Conservation (phyloP, 1,140 invertebrate genomes). For the Atta colombica region DNA sequence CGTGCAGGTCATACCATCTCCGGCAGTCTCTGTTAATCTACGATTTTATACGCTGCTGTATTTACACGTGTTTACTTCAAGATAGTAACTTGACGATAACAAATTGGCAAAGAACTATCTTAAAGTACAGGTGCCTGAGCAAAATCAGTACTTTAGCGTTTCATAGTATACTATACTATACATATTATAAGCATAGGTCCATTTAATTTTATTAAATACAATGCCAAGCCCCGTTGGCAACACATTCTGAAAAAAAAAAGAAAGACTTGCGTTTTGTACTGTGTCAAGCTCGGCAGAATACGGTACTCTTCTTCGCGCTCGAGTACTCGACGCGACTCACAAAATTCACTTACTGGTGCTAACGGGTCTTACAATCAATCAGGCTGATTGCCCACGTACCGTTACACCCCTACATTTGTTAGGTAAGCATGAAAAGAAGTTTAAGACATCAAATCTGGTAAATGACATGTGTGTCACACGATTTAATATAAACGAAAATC, state of each 20-base stretch:
- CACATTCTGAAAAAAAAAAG: conserved; percentile 28
- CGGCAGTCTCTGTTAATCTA: conserved; percentile 73
- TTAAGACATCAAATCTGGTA: conserved; percentile 67
- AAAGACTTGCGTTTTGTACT: conserved; percentile 72
- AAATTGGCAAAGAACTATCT: conserved; percentile 72
- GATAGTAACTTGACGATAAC: conserved; percentile 76
- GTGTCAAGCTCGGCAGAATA: conserved; percentile 54
- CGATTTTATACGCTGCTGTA: conserved; percentile 75
- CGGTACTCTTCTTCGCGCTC: conserved; percentile 59
- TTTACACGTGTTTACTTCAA: conserved; percentile 78
- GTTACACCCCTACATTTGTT: conserved; percentile 76
- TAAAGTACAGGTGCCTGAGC: conserved; percentile 77
- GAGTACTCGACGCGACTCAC: conserved; percentile 66
- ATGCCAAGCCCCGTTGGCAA: conserved; percentile 76
- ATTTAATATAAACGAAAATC: conserved; percentile 72
- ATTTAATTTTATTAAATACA: conserved; percentile 78
- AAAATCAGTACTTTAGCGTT: conserved; percentile 77
- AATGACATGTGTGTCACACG: conserved; percentile 39
- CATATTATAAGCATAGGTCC: conserved; percentile 75
- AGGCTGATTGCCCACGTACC: conserved; percentile 72
- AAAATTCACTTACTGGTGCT: conserved; percentile 73
- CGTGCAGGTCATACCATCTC: conserved; percentile 69
- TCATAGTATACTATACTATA: conserved; percentile 74
- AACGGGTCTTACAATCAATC: conserved; percentile 77
- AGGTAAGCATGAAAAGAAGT: conserved; percentile 68